A percentile compares a stretch with the other conserved stretches of the same genome.
These are phyloP conservation scores for Decapterus maruadsi DNA, from an alignment of 2,797 vertebrate species.

Conservation along the genomic window DNA sequence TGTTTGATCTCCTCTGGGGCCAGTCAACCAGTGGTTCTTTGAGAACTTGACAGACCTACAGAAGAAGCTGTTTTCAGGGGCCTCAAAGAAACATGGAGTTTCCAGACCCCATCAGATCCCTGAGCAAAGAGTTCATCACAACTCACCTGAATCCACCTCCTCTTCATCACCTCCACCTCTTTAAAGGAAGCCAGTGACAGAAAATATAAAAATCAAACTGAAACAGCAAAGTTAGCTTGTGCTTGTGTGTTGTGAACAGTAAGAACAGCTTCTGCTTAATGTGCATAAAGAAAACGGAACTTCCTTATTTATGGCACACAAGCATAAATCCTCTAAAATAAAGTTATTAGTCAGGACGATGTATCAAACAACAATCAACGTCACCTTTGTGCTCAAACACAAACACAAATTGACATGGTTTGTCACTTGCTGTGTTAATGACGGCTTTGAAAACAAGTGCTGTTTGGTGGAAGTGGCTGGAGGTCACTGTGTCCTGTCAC, in stretches of 20 bases:
- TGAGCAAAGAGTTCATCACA: background rate
- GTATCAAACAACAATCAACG: background rate
- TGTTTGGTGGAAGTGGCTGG: background rate
- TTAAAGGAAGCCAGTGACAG: background rate
- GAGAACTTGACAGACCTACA: slow-evolving; percentile 44
- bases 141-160: background rate
- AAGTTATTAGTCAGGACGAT: background rate
- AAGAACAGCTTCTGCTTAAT: background rate
- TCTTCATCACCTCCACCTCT: background rate
- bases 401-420: background rate
- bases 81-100: slow-evolving; percentile 25
- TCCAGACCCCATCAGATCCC: background rate
- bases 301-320: no score
- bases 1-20: slow-evolving; percentile 13
- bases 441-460: background rate
- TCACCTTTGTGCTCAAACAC: background rate
- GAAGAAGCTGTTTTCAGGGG: slow-evolving; percentile 39
- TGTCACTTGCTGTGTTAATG: background rate
- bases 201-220: slow-evolving; percentile 25
- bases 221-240: background rate
- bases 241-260: no score
- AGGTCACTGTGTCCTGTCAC: slow-evolving; percentile 39
- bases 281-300: background rate
- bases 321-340: background rate
- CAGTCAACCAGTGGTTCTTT: slow-evolving; percentile 46